These are phyloP conservation scores for Lordiphosa stackelbergi DNA, from an alignment of 1,140 invertebrate species.

Conservation along the genomic window DNA sequence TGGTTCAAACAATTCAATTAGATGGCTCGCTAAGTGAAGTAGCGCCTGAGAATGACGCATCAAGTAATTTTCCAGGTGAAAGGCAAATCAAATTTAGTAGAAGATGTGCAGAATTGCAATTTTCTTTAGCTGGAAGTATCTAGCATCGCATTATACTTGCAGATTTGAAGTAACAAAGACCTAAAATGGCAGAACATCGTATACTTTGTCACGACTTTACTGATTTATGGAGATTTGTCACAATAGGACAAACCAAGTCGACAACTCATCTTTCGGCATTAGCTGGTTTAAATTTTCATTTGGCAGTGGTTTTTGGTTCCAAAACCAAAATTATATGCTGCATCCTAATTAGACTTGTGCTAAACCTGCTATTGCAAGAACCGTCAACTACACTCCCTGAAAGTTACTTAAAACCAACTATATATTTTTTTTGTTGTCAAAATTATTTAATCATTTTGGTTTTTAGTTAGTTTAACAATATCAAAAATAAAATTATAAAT, in stretches of 20 bases:
- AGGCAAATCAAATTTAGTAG: not conserved
- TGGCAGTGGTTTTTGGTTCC: slow-evolving; percentile 4
- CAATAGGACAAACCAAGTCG: slow-evolving; percentile 17
- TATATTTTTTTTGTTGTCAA: too few relatives aligned
- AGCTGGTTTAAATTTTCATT: not conserved
- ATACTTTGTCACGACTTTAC: slow-evolving; percentile 47
- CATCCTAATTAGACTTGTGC: too few relatives aligned
- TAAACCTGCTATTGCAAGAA: too few relatives aligned
- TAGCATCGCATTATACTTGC: slow-evolving; percentile 35
- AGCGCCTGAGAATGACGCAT: slow-evolving; percentile 12
- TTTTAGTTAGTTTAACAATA: too few relatives aligned
- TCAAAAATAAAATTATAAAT: too few relatives aligned
- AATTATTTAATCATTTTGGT: too few relatives aligned
- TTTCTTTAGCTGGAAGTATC: slow-evolving; percentile 3
- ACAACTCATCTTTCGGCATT: not conserved
- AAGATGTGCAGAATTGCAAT: too few relatives aligned
- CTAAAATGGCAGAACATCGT: slow-evolving; percentile 30
- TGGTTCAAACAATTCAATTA: slow-evolving; percentile 65
- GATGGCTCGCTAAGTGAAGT: slow-evolving; percentile 11
- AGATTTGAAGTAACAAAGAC: slow-evolving; percentile 18
- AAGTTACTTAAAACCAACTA: too few relatives aligned
- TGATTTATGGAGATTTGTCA: slow-evolving; percentile 50
- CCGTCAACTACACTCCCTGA: too few relatives aligned
- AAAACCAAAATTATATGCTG: too few relatives aligned
- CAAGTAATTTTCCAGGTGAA: slow-evolving; percentile 3